These are phyloP conservation scores for Meta bourneti DNA, from an alignment of 2,888 invertebrate genomes.

Conservation along the genomic window DNA sequence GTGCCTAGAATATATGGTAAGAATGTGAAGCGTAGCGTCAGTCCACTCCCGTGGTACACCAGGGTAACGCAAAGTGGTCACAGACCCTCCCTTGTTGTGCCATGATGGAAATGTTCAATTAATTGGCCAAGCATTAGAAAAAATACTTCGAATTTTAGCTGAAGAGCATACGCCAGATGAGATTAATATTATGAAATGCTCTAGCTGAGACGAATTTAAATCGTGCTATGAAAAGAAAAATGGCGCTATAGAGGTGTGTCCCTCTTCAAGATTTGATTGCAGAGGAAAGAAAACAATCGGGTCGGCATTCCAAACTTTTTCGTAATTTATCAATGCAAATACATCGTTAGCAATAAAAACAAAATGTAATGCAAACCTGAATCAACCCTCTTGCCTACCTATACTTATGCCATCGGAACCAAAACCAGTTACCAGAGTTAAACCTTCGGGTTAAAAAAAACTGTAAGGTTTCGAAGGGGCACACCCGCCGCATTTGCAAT, in stretches of 20 bases:
- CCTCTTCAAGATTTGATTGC: not conserved
- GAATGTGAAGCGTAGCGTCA: too few relatives aligned
- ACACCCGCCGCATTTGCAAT: slow-evolving; percentile 52
- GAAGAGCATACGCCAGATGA: too few relatives aligned
- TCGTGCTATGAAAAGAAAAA: not conserved
- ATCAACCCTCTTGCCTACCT: not conserved
- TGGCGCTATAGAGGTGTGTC: not conserved
- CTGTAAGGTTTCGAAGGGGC: slow-evolving; percentile 9
- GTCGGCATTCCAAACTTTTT: not conserved
- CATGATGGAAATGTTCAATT: too few relatives aligned
- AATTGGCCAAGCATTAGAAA: too few relatives aligned
- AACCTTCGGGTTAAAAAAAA: slow-evolving; percentile 20
- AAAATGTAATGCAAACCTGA: not conserved
- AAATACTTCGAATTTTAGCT: too few relatives aligned
- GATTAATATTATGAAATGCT: not conserved
- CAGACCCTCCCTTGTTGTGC: too few relatives aligned
- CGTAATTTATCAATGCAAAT: slow-evolving; percentile 10
- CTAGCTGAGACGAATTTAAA: not conserved
- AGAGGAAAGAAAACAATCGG: not conserved
- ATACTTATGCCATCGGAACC: not conserved
- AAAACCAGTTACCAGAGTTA: slow-evolving; percentile 45
- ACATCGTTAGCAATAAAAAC: not conserved
- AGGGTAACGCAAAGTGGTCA: too few relatives aligned
- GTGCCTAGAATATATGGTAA: too few relatives aligned
- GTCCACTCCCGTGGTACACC: too few relatives aligned